phyloP scores from a whole-genome alignment of 1,140 invertebrate genomes.

The Nymphalis io region DNA sequence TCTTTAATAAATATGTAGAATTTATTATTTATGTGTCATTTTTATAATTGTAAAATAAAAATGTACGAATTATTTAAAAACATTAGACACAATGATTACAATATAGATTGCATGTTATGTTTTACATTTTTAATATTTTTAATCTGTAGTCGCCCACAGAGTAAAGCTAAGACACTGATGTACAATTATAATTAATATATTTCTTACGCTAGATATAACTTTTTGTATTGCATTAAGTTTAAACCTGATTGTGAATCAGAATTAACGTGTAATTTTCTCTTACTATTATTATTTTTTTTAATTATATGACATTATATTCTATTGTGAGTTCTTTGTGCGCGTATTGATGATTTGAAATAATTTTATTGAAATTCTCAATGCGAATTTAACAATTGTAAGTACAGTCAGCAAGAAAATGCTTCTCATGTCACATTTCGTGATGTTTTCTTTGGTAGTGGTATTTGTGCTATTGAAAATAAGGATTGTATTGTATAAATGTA shows the following conservation, averaged over 20 bases:
- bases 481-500: too few relatives aligned
- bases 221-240: slow-evolving; percentile 62
- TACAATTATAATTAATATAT: slow-evolving; percentile 51
- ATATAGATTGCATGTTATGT: too few relatives aligned
- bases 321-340: slow-evolving; percentile 34
- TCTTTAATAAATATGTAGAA: slow-evolving; percentile 11
- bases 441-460: too few relatives aligned
- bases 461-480: too few relatives aligned
- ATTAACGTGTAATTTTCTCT: slow-evolving; percentile 28
- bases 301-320: slow-evolving; percentile 57
- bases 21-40: background rate
- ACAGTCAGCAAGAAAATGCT: slow-evolving; percentile 5
- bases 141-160: slow-evolving; percentile 27
- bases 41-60: background rate
- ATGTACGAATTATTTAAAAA: slow-evolving; percentile 2
- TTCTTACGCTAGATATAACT: slow-evolving; percentile 58
- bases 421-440: too few relatives aligned
- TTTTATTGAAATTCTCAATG: slow-evolving; percentile 13
- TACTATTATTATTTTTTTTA: slow-evolving; percentile 24
- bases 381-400: slow-evolving; percentile 13
- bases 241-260: slow-evolving; percentile 68
- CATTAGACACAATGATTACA: background rate
- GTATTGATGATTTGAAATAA: background rate
- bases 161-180: slow-evolving; percentile 26
- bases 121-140: background rate